Base-by-base conservation (phyloP, 1,140 invertebrate species). In the Pissodes strobi region DNA sequence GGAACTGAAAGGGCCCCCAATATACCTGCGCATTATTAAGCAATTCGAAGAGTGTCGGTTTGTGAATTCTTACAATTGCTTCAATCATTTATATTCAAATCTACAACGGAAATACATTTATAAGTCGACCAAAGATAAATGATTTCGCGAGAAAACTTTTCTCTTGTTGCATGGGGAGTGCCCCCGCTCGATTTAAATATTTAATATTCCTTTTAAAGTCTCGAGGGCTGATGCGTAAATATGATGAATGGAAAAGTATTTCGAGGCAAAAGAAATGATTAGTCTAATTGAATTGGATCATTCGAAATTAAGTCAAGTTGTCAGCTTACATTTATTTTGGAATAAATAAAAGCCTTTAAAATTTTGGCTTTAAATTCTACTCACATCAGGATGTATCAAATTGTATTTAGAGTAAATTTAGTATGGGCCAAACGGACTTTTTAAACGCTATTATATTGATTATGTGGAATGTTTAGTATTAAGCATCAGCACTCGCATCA, bases 11-110 rank as follows among this genome's bases (percentile, higher is more conserved):
- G 51, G 37, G 10, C 38, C 55, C 43, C 45, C 19, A 39, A 52
- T 48, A 51, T 70, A 72, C 71, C 71, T 72, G 69, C 61, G 67
- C 70, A 74, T 74, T 74, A 69, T 73, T 72, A 73, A 73, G 71
- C 71, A 64, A 74, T 73, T 71, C 71, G 66, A 66, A 67, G 67
- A 61, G 66, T 67, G 59, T 63, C 63, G 65, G 56, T 67, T 61
- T 53, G 66, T 69, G 69, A 68, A 61, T 64, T 65, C 69, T 59
- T 68, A 72, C 71, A 71, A 72, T 71, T 59, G 62, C 56, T 58
- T 60, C 64, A 49, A 61, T 68, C 69, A 68, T 69, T 69, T 69
- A 69, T 71, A 68, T 71, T 62, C 64, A 62, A 65, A 65, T 57
- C 46, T 58, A 65, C 63, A 59, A 65, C 63, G 53, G 37, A 58